These are phyloP conservation scores for Serinus canaria DNA, from an alignment of 2,113 vertebrate genomes.

Conservation along the genomic window DNA sequence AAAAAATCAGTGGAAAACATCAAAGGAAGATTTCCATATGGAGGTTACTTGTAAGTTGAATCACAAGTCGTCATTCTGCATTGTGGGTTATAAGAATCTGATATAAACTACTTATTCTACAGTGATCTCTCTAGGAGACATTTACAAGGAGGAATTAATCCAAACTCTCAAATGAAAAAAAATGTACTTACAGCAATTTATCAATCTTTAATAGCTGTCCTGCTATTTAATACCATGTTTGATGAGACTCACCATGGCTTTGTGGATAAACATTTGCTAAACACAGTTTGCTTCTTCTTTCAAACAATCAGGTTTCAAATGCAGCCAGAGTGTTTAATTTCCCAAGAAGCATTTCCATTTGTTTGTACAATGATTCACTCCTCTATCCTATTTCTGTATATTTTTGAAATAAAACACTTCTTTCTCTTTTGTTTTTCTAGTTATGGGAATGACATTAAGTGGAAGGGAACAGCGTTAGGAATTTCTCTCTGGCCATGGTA, in stretches of 20 bases:
- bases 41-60: background rate
- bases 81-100: background rate
- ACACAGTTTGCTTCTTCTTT: background rate
- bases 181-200: conserved; percentile 13
- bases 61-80: background rate
- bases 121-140: background rate
- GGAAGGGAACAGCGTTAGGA: background rate
- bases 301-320: background rate
- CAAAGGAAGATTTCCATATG: background rate
- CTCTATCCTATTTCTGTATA: background rate
- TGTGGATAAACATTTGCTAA: conserved; percentile 34
- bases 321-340: background rate
- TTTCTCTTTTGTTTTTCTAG: background rate
- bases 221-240: conserved; percentile 41
- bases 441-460: background rate
- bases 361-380: background rate
- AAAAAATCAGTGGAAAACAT: background rate
- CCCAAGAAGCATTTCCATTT: background rate
- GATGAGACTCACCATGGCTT: background rate
- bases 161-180: conserved; percentile 20
- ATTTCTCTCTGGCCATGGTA: background rate
- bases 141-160: conserved; percentile 38
- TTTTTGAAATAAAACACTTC: background rate
- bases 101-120: background rate
- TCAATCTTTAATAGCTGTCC: conserved; percentile 28